Conservation (phyloP, 1,140 invertebrate species). For the Lanistes nyassanus region DNA sequence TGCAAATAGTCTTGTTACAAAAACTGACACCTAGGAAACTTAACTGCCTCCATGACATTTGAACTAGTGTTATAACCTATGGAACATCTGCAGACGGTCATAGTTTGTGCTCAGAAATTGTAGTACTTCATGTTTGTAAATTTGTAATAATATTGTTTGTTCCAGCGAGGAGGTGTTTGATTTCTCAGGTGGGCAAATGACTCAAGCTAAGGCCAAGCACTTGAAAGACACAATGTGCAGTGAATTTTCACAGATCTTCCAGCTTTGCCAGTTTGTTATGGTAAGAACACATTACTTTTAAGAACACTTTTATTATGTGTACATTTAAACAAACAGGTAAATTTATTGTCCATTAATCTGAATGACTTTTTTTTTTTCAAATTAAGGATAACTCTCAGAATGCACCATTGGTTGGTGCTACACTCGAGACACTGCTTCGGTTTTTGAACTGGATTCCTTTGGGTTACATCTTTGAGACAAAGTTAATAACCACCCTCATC, state of each 20-base stretch:
- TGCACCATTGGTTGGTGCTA: slow-evolving; percentile 91
- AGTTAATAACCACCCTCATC: slow-evolving; percentile 93
- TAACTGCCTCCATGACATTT: too few species aligned
- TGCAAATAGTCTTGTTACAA: too few species aligned
- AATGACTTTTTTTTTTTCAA: neutral
- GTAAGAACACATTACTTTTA: slow-evolving; percentile 61
- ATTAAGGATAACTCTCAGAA: slow-evolving; percentile 92
- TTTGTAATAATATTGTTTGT: slow-evolving; percentile 24
- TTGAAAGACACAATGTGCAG: slow-evolving; percentile 99
- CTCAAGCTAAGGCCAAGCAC: slow-evolving; percentile 98
- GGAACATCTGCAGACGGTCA: too few species aligned
- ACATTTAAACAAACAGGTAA: neutral
- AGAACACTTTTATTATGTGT: too few species aligned
- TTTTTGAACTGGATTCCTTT: slow-evolving; percentile 99
- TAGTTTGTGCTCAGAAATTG: too few species aligned
- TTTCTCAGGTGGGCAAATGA: slow-evolving; percentile 97
- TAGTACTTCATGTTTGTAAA: neutral
- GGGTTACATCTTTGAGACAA: slow-evolving; percentile 99
- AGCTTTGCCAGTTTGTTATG: slow-evolving; percentile 97
- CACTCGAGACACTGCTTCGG: slow-evolving; percentile 93
- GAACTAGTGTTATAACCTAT: too few species aligned
- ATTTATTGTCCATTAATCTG: neutral
- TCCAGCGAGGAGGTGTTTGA: slow-evolving; percentile 98
- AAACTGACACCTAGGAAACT: too few species aligned
- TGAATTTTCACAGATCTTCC: slow-evolving; percentile 98